Evolutionary conservation across 2,113 vertebrate species (phyloP), one percentile per base, ranked within the genome.

Genomic region (Cepphus grylle): DNA sequence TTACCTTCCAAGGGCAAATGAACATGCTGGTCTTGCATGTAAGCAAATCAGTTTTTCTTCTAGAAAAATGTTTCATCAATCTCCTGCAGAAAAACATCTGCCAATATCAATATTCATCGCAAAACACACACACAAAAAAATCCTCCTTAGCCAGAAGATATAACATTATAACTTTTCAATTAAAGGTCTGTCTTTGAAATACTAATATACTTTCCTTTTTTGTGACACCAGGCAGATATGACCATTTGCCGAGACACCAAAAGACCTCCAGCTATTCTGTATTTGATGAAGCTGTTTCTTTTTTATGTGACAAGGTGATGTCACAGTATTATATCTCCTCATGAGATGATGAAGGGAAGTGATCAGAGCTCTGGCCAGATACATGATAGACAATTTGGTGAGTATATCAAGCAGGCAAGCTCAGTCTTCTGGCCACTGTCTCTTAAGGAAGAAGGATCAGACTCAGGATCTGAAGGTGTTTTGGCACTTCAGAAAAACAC

Each of bases 1-100:
- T 97, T 96, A 88, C 94, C 95, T 97, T 97, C 92, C 94, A 96
- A 97, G 96, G 97, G 90, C 96, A 97, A 97, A 94, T 79, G 89
- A 96, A 96, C 92, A 83, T 77, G 83, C 95, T 93, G 81, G 95
- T 86, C 88, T 94, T 80, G 87, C 93, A 96, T 50, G 87, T 88
- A 96, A 94, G 88, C 95, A 97, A 97, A 97, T 95, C 71, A 59
- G 74, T 83, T 88, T 94, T 96, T 71, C 85, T 95, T 95, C 47
- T 69, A 59, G 61, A 83, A 94, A 84, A 86, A 93, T 87, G 72
- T 90, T 96, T 90, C 91, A 93, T 82, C 81, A 87, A 70, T 94
- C 58, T 94, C 61, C 74, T 50, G 62, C 53, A 91, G 47, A 95
- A 78, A 86, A 85, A 87, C 92, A 95, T 78, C 92, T 97, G 96